These are phyloP conservation scores for Laothoe populi DNA, from an alignment of 2,888 invertebrate genomes.

Conservation along the genomic window DNA sequence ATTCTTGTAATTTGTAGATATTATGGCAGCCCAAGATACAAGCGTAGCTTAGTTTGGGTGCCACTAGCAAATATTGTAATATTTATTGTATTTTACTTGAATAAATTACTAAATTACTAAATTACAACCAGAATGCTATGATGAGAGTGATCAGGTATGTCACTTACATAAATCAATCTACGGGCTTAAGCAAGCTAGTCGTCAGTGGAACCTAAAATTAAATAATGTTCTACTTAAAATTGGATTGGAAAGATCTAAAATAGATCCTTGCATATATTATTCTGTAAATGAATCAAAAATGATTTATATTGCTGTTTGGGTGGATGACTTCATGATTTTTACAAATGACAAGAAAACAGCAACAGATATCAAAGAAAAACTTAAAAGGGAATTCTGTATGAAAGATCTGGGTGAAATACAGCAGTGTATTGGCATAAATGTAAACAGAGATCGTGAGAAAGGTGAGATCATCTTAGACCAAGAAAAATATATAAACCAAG, in stretches of 20 bases:
- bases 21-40: too few species aligned
- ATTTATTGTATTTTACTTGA: too few species aligned
- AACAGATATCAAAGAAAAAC: conserved; percentile 30
- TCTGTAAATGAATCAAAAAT: conserved; percentile 18
- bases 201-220: conserved; percentile 39
- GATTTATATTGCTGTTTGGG: conserved; percentile 35
- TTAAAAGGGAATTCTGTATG: conserved; percentile 31
- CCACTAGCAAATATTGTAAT: too few species aligned
- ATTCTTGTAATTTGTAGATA: too few species aligned
- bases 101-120: too few species aligned
- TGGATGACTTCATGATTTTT: conserved; percentile 35
- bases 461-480: conserved; percentile 32
- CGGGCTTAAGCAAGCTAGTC: conserved; percentile 40
- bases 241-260: conserved; percentile 30
- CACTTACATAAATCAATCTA: conserved; percentile 37
- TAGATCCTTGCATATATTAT: conserved; percentile 36
- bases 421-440: conserved; percentile 32
- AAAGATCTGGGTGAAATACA: conserved; percentile 33
- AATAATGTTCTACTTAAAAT: conserved; percentile 29
- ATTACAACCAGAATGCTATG: conserved; percentile 34
- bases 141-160: conserved; percentile 36
- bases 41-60: too few species aligned
- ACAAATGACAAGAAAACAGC: conserved; percentile 26
- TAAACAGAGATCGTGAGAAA: conserved; percentile 28
- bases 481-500: conserved; percentile 38